A percentile compares a stretch with the other conserved stretches of the same genome.
phyloP scores from a whole-genome alignment of 2,113 vertebrate genomes.

The Drymodes brunneopygia region DNA sequence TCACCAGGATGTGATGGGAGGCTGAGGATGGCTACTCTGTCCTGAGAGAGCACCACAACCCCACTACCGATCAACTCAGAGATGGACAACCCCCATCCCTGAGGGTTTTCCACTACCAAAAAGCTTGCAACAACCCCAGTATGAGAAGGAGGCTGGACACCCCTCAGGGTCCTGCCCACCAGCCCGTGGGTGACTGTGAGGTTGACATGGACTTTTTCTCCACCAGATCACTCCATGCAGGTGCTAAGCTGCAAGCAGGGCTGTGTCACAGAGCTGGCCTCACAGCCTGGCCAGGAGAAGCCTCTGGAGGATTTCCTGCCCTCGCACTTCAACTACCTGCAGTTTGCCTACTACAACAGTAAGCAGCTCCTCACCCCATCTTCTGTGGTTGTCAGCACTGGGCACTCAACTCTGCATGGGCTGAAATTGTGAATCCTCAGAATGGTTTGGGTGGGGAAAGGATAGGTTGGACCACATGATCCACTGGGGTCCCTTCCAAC shows the following conservation, averaged over 20 bases:
- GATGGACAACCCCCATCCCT: background rate
- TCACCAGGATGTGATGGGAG: background rate
- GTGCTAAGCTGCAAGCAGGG: conserved; percentile 91
- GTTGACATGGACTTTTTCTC: background rate
- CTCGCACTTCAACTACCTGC: conserved; percentile 91
- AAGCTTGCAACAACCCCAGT: background rate
- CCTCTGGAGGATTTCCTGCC: conserved; percentile 93
- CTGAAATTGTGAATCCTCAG: background rate
- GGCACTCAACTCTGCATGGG: fast-evolving
- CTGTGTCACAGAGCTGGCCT: conserved; percentile 84
- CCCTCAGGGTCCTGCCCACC: background rate
- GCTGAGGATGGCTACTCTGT: background rate
- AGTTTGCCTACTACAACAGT: conserved; percentile 98
- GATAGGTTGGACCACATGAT: background rate
- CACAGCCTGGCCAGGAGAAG: conserved; percentile 76
- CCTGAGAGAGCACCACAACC: background rate
- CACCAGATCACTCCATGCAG: conserved; percentile 91
- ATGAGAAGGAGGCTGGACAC: background rate
- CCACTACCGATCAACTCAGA: background rate
- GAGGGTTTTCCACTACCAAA: background rate
- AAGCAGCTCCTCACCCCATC: background rate
- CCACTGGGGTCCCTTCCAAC: background rate
- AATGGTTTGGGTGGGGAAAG: background rate
- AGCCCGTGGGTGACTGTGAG: background rate
- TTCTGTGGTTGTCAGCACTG: fast-evolving